These are phyloP conservation scores for Pungitius pungitius DNA, from an alignment of 2,113 vertebrate species.

Conservation along the genomic window DNA sequence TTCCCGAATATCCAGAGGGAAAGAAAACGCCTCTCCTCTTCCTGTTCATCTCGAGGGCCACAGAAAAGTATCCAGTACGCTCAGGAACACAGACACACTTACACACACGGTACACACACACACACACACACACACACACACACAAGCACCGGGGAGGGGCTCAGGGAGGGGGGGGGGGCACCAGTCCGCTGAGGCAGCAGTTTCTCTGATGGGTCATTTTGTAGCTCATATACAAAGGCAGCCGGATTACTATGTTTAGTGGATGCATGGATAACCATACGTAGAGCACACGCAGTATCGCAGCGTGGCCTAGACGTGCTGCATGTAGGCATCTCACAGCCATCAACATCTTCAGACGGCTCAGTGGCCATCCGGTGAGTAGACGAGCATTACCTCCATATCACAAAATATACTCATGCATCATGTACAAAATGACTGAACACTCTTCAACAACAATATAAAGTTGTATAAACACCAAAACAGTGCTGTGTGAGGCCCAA, in stretches of 20 bases:
- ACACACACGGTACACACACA: conserved; percentile 44
- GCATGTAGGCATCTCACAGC: conserved; percentile 22
- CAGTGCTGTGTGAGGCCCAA: background rate
- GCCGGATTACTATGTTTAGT: conserved; percentile 56
- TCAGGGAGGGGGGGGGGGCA: conserved; percentile 40
- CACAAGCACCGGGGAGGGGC: conserved; percentile 59
- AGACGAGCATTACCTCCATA: background rate
- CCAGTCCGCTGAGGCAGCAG: conserved; percentile 73
- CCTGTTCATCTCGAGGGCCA: conserved; percentile 52
- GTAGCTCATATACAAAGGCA: conserved; percentile 73
- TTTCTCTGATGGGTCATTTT: conserved; percentile 68
- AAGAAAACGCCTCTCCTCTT: conserved; percentile 52
- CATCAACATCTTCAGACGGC: conserved; percentile 20
- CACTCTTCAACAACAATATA: background rate
- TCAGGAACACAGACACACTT: conserved; percentile 41
- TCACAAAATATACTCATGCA: background rate
- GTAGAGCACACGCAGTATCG: background rate
- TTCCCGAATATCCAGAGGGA: conserved; percentile 48
- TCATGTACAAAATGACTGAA: background rate
- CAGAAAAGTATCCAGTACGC: conserved; percentile 43
- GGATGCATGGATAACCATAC: conserved; percentile 57
- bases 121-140: conserved; percentile 46
- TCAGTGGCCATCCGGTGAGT: conserved; percentile 42
- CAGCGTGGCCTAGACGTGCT: conserved; percentile 22
- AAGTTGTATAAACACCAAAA: background rate